These are phyloP conservation scores for Dolichoris vasculosae DNA, from an alignment of 1,140 invertebrate genomes.

Conservation along the genomic window DNA sequence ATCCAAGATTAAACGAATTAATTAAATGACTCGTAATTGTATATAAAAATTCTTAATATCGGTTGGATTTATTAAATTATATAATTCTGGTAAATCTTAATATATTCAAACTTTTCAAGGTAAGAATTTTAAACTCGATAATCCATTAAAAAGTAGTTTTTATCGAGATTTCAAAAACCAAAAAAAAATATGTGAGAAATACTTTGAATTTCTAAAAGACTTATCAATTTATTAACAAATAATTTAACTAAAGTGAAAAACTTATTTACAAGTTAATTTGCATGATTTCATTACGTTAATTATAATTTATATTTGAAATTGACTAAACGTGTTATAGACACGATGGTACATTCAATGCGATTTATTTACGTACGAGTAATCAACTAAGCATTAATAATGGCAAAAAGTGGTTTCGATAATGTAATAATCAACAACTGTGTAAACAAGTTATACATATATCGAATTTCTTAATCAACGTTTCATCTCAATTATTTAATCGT, in stretches of 20 bases:
- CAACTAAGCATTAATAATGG: neutral
- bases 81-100: no score
- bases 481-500: neutral
- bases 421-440: neutral
- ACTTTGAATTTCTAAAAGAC: no score
- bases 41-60: no score
- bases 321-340: neutral
- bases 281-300: neutral
- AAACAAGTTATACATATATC: neutral
- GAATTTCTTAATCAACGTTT: neutral
- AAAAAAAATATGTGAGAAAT: no score
- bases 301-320: neutral
- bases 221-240: neutral
- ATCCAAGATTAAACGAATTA: no score
- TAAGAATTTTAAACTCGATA: no score
- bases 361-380: neutral
- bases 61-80: no score
- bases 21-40: no score
- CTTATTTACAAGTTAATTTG: neutral
- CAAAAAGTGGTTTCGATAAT: constrained; percentile 9
- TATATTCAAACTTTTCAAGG: no score
- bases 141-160: no score
- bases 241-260: neutral
- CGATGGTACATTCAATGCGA: neutral
- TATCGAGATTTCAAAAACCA: no score